A percentile compares a stretch with the other conserved stretches of the same genome.
These are phyloP conservation scores for Caenorhabditis sp. DNA, from an alignment of 2,888 invertebrate genomes.

Conservation along the genomic window DNA sequence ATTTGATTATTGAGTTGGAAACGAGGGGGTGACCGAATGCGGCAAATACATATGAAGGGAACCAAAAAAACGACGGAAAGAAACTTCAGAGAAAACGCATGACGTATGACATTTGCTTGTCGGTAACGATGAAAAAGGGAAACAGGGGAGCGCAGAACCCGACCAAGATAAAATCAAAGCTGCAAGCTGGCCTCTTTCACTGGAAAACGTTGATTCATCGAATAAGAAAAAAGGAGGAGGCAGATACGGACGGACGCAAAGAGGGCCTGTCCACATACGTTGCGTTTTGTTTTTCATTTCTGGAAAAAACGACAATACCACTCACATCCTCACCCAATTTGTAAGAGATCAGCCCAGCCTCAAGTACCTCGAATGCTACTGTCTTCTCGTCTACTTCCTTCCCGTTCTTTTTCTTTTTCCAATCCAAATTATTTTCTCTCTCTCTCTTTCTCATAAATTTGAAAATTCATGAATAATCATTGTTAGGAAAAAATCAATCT, in stretches of 20 bases:
- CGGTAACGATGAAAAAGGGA: slow-evolving; percentile 47
- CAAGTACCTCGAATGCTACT: slow-evolving; percentile 22
- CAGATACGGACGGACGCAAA: slow-evolving; percentile 25
- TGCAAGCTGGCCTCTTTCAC: slow-evolving; percentile 65
- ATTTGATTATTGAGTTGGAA: slow-evolving; percentile 39
- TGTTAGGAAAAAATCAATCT: too few species aligned
- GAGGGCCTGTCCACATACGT: neutral
- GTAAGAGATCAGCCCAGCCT: slow-evolving; percentile 13
- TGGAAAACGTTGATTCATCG: slow-evolving; percentile 59
- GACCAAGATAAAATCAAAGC: slow-evolving; percentile 68
- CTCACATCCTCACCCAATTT: slow-evolving; percentile 32
- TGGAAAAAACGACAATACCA: slow-evolving; percentile 37
- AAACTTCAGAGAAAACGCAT: slow-evolving; percentile 52
- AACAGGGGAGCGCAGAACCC: slow-evolving; percentile 56
- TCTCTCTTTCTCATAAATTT: neutral
- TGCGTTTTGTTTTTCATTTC: neutral
- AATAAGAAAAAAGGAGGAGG: slow-evolving; percentile 11
- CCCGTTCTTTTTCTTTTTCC: neutral
- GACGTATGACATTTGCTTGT: slow-evolving; percentile 53
- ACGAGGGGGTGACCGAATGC: slow-evolving; percentile 6
- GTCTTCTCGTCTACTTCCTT: slow-evolving; percentile 1
- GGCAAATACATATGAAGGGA: slow-evolving; percentile 15
- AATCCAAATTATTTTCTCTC: neutral
- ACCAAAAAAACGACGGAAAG: neutral
- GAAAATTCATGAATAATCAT: too few species aligned